Base-by-base conservation (phyloP, 2,888 invertebrate genomes). In the Morpho achilles region DNA sequence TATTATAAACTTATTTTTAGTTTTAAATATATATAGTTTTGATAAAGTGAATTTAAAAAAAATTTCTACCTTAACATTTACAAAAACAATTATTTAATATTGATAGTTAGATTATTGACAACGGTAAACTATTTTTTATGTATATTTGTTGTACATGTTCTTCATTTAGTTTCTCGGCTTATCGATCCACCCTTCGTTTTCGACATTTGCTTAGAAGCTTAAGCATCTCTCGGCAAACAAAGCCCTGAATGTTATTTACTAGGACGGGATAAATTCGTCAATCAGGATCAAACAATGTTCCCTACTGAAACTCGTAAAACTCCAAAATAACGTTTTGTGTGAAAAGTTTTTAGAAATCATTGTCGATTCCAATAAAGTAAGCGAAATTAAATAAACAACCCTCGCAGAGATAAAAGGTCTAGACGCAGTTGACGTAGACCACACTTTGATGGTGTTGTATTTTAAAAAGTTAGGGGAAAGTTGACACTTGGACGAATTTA, bases 401-500 rank as follows among this genome's bases (percentile, higher is more conserved):
- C 85, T 72, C 75, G 68, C 66, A 59, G 70, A 87, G 85, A 87
- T 87, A 86, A 87, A 87, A 87, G 85, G 84, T 87, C 85, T 85
- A 84, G 87, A 80, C 84, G 75, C 57, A 58, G 67, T 65, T 75
- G 76, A 70, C 79, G 76, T 73, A 82, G 82, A 87, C 87, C 87
- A 77, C 87, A 84, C 82, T 85, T 86, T 85, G 87, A 87, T 83
- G 87, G 86, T 79, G 83, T 80, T 80, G 86, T 84, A 80, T 86
- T 88, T 88, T 85, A 74, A 79, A 82, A 87, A 86, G 82, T 87
- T 83, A 75, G 86, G 88, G 89, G 85, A 86, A 82, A 84, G 84
- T 84, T 88, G 88, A 88, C 88, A 88, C 88, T 88, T 82, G 74
- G 85, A 85, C 80, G 84, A 88, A 83, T 89, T 88, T 88, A 87